Evolutionary conservation across 2,888 invertebrate genomes (phyloP), one percentile per base, ranked within the genome.

Genomic region (Sphaerophoria rueppellii): DNA sequence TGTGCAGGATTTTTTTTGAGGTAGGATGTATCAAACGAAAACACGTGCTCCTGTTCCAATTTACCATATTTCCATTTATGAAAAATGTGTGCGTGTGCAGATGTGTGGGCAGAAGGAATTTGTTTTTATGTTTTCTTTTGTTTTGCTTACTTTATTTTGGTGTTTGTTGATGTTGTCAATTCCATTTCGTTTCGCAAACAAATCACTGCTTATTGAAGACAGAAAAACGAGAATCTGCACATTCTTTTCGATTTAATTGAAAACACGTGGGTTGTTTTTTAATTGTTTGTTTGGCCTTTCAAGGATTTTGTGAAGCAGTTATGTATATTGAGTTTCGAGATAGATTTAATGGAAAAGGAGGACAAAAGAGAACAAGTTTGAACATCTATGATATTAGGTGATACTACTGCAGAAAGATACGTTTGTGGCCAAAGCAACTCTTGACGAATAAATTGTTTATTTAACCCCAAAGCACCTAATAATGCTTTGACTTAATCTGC

Each of bases 41-140:
- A 74, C 87, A 87, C 87, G 86, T 82, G 87, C 46, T 70, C 14
- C 16, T 70, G 75, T 85, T 75, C 57, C 73, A 58, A 61, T 83
- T 73, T 65, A 24, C 24, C 24, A 14, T 34, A 35, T 16, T 24
- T 60, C 7, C 40, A 16, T 4, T 11, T 43, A 11, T 43, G 40
- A 40, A 43, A 4, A 40, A 54, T 65, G 34, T 69, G 55, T 60
- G 35, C 60, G 50, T 24, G 34, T 52, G 55, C 43, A 5, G 12
- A 9, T 65, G 73, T 40, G 40, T 78, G 50, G 37, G 40, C 16
- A 37, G 48, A 46, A 73, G 54, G 72, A 65, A 67, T 43, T 52
- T 72, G 48, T 54, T n/a, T 54, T 67, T 6, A 16, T 16, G 54
- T 52, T 50, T 37, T 57, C 58, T 60, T 80, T 69, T 70, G 74